These are phyloP conservation scores for Calonectris borealis DNA, from an alignment of 2,113 vertebrate species.

Conservation along the genomic window DNA sequence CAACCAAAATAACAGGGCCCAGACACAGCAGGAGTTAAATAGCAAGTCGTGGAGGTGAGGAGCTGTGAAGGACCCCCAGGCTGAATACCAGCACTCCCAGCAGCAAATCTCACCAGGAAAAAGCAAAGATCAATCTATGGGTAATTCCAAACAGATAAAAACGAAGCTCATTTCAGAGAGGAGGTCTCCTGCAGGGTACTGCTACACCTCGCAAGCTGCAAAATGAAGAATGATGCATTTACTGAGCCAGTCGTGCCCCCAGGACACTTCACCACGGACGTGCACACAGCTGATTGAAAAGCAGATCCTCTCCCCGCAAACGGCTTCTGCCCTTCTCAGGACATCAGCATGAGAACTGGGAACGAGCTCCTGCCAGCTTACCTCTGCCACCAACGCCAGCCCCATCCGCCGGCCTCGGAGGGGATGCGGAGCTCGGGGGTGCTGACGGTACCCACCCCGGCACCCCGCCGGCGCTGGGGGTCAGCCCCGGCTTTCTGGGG, in stretches of 20 bases:
- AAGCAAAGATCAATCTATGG: accelerated
- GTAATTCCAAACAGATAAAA: neutral
- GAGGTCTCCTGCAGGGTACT: neutral
- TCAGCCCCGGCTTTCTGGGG: neutral
- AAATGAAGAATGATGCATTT: neutral
- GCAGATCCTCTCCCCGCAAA: neutral
- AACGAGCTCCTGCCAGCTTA: neutral
- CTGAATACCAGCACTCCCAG: neutral
- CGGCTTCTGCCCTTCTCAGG: neutral
- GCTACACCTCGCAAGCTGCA: neutral
- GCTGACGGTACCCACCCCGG: neutral
- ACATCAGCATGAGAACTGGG: neutral
- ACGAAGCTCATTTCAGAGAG: neutral
- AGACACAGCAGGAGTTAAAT: neutral
- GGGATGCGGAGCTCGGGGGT: neutral
- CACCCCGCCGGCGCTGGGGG: accelerated
- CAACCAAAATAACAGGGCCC: neutral
- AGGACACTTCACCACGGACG: neutral
- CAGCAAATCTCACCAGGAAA: neutral
- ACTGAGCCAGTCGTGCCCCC: neutral
- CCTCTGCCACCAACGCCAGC: neutral
- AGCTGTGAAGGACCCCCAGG: neutral
- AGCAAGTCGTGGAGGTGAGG: accelerated
- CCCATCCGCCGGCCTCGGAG: accelerated
- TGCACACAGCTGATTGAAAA: neutral